These are phyloP conservation scores for Limulus polyphemus DNA, from an alignment of 2,888 invertebrate species.

Conservation along the genomic window DNA sequence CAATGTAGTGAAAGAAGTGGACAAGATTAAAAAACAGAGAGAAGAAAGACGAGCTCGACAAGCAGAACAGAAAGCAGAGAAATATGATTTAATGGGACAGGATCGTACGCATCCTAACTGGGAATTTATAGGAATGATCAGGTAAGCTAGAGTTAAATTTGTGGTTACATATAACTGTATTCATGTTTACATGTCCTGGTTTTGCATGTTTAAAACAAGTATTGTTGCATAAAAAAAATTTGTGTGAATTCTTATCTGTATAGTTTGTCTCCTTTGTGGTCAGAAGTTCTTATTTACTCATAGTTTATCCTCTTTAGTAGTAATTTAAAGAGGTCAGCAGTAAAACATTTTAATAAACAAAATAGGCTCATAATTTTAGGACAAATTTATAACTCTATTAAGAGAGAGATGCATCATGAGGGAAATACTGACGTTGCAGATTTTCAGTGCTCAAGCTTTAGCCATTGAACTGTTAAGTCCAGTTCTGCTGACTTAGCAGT, in stretches of 20 bases:
- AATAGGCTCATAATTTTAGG: no score
- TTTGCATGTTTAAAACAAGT: not conserved
- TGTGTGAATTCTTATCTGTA: not conserved
- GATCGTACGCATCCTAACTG: slow-evolving; percentile 97
- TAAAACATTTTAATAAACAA: no score
- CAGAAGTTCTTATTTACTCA: no score
- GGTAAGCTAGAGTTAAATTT: slow-evolving; percentile 39
- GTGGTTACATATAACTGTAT: not conserved
- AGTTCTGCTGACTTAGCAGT: no score
- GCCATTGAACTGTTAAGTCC: no score
- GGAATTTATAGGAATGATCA: slow-evolving; percentile 95
- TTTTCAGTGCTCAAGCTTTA: no score
- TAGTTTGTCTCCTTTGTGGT: no score
- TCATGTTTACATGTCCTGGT: slow-evolving; percentile 7
- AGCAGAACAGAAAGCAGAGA: slow-evolving; percentile 83
- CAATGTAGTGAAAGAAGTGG: slow-evolving; percentile 89
- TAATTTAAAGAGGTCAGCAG: no score
- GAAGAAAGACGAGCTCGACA: slow-evolving; percentile 87
- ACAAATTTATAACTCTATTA: no score
- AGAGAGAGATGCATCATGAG: no score
- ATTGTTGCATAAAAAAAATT: not conserved
- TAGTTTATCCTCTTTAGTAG: no score
- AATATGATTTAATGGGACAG: slow-evolving; percentile 81
- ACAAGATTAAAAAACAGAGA: slow-evolving; percentile 86
- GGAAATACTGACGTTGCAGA: no score